Percentiles rank a stretch among this genome's conserved stretches.
These are phyloP conservation scores for Pseudomyrmex concolor DNA, from an alignment of 1,140 invertebrate species.

Conservation along the genomic window DNA sequence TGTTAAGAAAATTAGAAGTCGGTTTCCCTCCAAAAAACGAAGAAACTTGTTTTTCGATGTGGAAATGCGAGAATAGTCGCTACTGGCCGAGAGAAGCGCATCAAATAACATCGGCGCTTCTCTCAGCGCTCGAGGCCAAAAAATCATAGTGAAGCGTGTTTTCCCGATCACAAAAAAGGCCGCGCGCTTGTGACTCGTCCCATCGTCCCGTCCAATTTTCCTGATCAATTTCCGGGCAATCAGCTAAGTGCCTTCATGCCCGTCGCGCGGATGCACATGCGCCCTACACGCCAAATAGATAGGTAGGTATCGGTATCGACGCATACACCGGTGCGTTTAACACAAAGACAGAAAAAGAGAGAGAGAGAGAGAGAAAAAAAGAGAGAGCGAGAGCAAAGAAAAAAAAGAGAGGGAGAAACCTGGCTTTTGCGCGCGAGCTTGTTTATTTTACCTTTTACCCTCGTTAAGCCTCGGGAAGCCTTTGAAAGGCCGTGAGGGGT, in stretches of 20 bases:
- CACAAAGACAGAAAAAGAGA: constrained; percentile 51
- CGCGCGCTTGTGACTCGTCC: constrained; percentile 4
- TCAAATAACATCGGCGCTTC: constrained; percentile 19
- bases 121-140: constrained; percentile 3
- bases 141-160: constrained; percentile 48
- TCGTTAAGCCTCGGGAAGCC: constrained; percentile 65
- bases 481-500: constrained; percentile 61
- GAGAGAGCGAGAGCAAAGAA: constrained; percentile 24
- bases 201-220: constrained; percentile 61
- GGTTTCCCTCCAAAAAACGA: constrained; percentile 2
- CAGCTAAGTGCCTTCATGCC: constrained; percentile 63
- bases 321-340: constrained; percentile 57
- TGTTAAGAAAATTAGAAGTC: constrained; percentile 1
- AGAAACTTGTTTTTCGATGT: background rate
- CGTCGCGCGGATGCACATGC: constrained; percentile 53
- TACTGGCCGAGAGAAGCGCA: background rate
- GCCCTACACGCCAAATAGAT: constrained; percentile 26
- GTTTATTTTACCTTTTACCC: constrained; percentile 67
- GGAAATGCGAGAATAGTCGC: constrained; percentile 28
- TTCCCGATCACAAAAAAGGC: constrained; percentile 43
- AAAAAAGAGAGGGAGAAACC: constrained; percentile 23
- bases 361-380: constrained; percentile 13
- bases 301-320: constrained; percentile 58
- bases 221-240: constrained; percentile 65
- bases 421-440: constrained; percentile 55